Percentiles rank a stretch among this genome's conserved stretches.
Evolutionary conservation across 2,888 invertebrate genomes (phyloP).

Genomic region (Chalcosyrphus nemorum): DNA sequence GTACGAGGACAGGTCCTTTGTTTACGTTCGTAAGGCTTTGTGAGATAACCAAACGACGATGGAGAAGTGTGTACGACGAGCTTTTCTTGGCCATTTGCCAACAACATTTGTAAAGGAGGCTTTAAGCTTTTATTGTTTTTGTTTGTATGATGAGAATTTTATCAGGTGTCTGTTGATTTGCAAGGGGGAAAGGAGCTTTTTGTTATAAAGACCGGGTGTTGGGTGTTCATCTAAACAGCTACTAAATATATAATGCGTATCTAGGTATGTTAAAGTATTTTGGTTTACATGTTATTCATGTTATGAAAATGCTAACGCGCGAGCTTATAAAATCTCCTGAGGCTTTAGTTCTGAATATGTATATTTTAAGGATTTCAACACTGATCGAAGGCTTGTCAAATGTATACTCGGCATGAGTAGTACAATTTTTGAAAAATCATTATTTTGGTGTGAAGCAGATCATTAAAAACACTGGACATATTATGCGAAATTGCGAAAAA

Average conservation of each 20-base stretch:
- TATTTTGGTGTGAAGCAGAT: too few relatives aligned
- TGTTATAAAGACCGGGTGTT: not conserved
- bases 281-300: too few relatives aligned
- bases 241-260: not conserved
- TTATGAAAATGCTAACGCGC: too few relatives aligned
- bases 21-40: slow-evolving; percentile 56
- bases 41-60: slow-evolving; percentile 43
- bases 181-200: not conserved
- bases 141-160: slow-evolving; percentile 16
- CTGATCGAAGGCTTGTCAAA: too few relatives aligned
- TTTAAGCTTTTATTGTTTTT: slow-evolving; percentile 36
- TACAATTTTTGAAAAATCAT: too few relatives aligned
- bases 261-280: too few relatives aligned
- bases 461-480: too few relatives aligned
- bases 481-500: too few relatives aligned
- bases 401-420: too few relatives aligned
- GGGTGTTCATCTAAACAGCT: not conserved
- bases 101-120: not conserved
- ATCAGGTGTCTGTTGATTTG: slow-evolving; percentile 10
- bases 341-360: too few relatives aligned
- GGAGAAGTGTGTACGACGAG: slow-evolving; percentile 38
- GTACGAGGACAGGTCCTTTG: slow-evolving; percentile 52
- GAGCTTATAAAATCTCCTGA: too few relatives aligned
- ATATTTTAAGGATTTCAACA: too few relatives aligned
- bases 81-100: slow-evolving; percentile 55